Conservation (phyloP, 2,797 vertebrate genomes). For the Hypotaenidia okinawae region DNA sequence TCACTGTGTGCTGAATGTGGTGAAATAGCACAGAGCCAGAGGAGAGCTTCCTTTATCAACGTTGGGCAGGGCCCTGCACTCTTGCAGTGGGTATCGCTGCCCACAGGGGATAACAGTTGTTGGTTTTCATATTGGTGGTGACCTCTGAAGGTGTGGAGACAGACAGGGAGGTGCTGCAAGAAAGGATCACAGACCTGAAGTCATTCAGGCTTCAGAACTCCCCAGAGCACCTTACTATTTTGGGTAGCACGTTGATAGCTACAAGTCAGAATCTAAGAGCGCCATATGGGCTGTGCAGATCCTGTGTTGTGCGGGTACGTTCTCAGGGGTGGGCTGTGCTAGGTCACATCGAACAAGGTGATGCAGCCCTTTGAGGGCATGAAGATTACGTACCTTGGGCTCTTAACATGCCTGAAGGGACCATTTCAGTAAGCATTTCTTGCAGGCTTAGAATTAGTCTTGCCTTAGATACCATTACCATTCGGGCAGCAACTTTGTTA, state of each 20-base stretch:
- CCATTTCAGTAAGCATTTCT: neutral
- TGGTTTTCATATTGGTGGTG: neutral
- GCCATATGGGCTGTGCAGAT: neutral
- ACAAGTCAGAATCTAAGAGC: neutral
- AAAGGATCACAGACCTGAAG: neutral
- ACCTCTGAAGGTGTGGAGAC: neutral
- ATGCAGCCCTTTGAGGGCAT: neutral
- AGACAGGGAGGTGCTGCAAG: neutral
- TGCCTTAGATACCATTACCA: neutral
- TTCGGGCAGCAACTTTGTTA: neutral
- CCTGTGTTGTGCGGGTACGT: rapidly evolving
- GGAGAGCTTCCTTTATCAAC: neutral
- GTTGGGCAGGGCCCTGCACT: neutral
- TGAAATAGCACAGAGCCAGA: neutral
- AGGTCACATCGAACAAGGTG: neutral
- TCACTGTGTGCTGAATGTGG: neutral
- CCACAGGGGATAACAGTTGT: neutral
- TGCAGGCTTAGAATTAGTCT: neutral
- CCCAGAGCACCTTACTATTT: neutral
- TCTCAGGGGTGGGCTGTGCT: neutral
- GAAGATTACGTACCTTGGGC: neutral
- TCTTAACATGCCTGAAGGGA: neutral
- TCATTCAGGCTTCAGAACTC: neutral
- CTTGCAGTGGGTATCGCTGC: rapidly evolving
- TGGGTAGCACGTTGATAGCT: neutral